Evolutionary conservation across 1,140 invertebrate species (phyloP), one percentile per base, ranked within the genome.

Genomic region (Muscidifurax raptorellus): DNA sequence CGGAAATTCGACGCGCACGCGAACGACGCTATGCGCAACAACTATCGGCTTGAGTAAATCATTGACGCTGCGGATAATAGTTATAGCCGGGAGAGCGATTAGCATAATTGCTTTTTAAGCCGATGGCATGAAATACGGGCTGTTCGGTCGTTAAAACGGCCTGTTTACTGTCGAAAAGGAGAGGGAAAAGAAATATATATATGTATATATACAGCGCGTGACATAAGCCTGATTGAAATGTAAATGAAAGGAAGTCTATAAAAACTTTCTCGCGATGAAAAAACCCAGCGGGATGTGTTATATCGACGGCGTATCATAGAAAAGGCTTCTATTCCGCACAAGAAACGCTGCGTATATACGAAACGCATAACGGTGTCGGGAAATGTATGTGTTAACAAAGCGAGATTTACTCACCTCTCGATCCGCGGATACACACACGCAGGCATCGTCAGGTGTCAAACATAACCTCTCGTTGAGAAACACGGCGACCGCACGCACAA

Each of bases 51-150:
- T 28, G 36, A 15, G 52, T 80, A 80, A 80, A 80, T 80, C 76
- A 80, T 74, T 59, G 67, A 4, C 3, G 40, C 7, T n/a, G 67
- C 28, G 47, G 40, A 40, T 66, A 80, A 80, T 84, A 44, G 40
- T 71, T 66, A 66, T 66, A 59, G 28, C 18, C 25, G 30, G 3
- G 36, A 2, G 72, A 22, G 30, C 32, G 77, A 75, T 84, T 84
- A 84, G 77, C 67, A 84, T 84, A 84, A 84, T 80, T 44, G 74
- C 83, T 80, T 40, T 72, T 47, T 69, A 64, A 32, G 40, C 28
- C 36, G 52, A 12, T 27, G 25, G 10, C 74, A 15, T 76, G 25
- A 77, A 83, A 47, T 69, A 77, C 47, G n/a, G 59, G 76, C 52
- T 83, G 30, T 22, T 44, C 22, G 18, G 18, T 66, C 22, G 71